Conservation (phyloP, 1,140 invertebrate species). For the Plectrocnemia conspersa region DNA sequence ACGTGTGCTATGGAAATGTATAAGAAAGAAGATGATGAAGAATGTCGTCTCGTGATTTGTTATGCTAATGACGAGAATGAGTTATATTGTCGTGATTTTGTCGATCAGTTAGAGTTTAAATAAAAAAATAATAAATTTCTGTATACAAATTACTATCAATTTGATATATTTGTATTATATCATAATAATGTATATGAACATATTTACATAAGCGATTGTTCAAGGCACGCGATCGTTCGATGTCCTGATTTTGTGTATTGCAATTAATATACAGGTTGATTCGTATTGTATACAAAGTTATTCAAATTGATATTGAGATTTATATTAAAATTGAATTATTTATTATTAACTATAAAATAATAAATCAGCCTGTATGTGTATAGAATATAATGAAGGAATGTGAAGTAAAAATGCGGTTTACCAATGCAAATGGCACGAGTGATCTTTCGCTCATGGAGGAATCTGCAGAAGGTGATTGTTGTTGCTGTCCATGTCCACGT, state of each 20-base stretch:
- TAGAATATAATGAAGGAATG: too few relatives aligned
- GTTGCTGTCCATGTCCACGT: conserved; percentile 43
- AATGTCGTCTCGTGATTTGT: conserved; percentile 12
- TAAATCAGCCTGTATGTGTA: neutral
- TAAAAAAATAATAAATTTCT: conserved; percentile 23
- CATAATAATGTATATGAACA: neutral
- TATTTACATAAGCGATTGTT: too few relatives aligned
- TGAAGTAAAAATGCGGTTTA: conserved; percentile 39
- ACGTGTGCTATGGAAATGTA: too few relatives aligned
- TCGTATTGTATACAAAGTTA: too few relatives aligned
- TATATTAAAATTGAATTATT: neutral
- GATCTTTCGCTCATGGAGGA: conserved; percentile 52
- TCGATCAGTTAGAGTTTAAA: too few relatives aligned
- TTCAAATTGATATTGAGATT: conserved; percentile 2
- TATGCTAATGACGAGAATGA: conserved; percentile 21
- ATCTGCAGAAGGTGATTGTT: conserved; percentile 51
- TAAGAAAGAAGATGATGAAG: neutral
- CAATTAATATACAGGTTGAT: too few relatives aligned
- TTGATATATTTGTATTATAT: neutral
- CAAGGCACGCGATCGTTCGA: too few relatives aligned
- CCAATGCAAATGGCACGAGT: conserved; percentile 50
- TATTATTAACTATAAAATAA: conserved; percentile 4
- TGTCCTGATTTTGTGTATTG: too few relatives aligned
- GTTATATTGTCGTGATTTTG: too few relatives aligned
- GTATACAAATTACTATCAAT: conserved; percentile 19